Percentiles rank a stretch among this genome's conserved stretches.
phyloP scores from a whole-genome alignment of 2,113 vertebrate genomes.

The Pollimyrus isidori region DNA sequence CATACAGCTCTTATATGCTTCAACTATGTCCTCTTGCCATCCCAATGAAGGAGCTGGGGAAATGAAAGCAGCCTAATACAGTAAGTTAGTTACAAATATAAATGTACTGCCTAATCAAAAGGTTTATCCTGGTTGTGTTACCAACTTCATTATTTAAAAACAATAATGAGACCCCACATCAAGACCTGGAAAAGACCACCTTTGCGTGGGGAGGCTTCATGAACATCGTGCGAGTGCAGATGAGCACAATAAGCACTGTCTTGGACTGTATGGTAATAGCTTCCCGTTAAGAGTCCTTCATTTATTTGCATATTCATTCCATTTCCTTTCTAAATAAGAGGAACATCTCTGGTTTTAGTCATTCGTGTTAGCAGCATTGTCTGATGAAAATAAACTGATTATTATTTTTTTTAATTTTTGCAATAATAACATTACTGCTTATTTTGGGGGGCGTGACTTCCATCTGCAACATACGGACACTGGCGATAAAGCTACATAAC shows the following conservation, averaged over 20 bases:
- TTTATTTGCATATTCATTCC: neutral
- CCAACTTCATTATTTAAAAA: neutral
- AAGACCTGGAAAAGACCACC: neutral
- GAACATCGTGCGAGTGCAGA: neutral
- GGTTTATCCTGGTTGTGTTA: neutral
- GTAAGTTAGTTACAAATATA: neutral
- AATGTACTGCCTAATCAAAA: neutral
- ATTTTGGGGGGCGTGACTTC: neutral
- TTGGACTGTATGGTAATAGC: neutral
- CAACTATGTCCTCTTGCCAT: no score
- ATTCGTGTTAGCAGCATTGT: neutral
- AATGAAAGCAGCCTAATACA: neutral
- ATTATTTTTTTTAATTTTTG: neutral
- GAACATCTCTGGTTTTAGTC: neutral
- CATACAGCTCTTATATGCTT: neutral
- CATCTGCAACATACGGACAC: neutral
- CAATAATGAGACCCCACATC: neutral
- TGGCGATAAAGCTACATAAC: neutral
- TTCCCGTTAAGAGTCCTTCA: neutral
- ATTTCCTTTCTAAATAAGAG: neutral
- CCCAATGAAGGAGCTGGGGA: neutral
- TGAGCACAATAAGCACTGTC: neutral
- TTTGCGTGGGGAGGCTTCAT: no score
- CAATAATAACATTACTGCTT: neutral
- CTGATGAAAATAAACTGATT: neutral